These are phyloP conservation scores for Sinocyclocheilus anshuiensis DNA, from an alignment of 2,113 vertebrate genomes.

Conservation along the genomic window DNA sequence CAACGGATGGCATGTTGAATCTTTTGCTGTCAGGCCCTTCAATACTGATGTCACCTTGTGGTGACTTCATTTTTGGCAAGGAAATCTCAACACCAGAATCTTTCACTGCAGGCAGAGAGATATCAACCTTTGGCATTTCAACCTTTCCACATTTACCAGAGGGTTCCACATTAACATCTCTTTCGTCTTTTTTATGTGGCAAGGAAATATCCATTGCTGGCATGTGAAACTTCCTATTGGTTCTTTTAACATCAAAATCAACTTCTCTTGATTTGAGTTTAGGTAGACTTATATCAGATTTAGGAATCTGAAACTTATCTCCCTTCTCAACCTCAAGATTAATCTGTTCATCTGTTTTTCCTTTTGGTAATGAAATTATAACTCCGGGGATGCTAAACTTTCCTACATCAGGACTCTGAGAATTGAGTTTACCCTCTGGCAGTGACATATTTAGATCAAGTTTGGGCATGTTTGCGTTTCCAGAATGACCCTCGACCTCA, in stretches of 20 bases:
- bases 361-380: slow-evolving; percentile 25
- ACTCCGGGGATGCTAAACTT: background rate
- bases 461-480: no score
- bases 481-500: no score
- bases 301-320: background rate
- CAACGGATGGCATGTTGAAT: slow-evolving; percentile 21
- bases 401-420: no score
- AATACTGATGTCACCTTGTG: slow-evolving; percentile 12
- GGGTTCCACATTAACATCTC: slow-evolving; percentile 38
- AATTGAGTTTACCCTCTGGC: no score
- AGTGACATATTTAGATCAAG: no score
- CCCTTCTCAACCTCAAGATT: background rate
- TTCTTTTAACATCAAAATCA: background rate
- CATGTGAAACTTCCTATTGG: slow-evolving; percentile 52
- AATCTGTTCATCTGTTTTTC: background rate
- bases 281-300: background rate
- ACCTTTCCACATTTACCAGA: slow-evolving; percentile 28
- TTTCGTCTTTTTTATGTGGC: slow-evolving; percentile 26
- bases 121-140: slow-evolving; percentile 32
- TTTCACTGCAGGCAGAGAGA: slow-evolving; percentile 21
- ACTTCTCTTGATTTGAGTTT: background rate
- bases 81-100: slow-evolving; percentile 55
- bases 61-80: slow-evolving; percentile 59
- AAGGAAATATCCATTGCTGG: slow-evolving; percentile 64
- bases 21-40: slow-evolving; percentile 45